Evolutionary conservation across 2,797 vertebrate species (phyloP), one percentile per base, ranked within the genome.

Genomic region (Alca torda): DNA sequence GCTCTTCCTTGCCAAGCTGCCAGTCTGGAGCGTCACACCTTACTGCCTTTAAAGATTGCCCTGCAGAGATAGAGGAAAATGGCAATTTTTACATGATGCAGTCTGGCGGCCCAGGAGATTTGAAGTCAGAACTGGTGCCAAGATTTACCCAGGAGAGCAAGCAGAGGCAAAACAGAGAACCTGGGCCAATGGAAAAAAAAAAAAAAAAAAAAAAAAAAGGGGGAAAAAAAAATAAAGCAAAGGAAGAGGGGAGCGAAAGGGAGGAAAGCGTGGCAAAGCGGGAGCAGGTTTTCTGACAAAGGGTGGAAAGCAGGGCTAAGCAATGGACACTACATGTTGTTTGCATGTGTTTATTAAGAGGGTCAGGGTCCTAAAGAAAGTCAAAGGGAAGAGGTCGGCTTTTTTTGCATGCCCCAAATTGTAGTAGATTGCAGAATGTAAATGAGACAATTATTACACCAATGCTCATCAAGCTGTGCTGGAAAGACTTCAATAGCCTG

Each of bases 371-470:
- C 97, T 96, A 96, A 98, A 97, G 95, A 97, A 98, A 98, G 98
- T 98, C 98, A 97, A 98, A 98, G 97, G 96, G 97, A 98, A 98
- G 95, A 97, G 98, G 98, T 97, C 84, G 91, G 95, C 90, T 97
- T 96, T 98, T 98, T 98, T 97, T 97, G 85, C 94, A 87, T 98
- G 98, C 98, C 98, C 98, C 98, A 98, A 99, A 99, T 98, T 99
- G 99, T 99, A 99, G 98, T 99, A 98, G 99, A 99, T 99, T 99
- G 99, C 99, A 99, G 99, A 99, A 99, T 99, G 99, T 99, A 99
- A 99, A 99, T 99, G 99, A 99, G 99, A 99, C 99, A 99, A 99
- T 99, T 99, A 99, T 99, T 99, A 99, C 99, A 99, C 99, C 99
- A 99, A 99, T 98, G 99, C 99, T 99, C 99, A 99, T 99, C 99